Percentiles rank a stretch among this genome's conserved stretches.
phyloP scores from a whole-genome alignment of 2,113 vertebrate species.

The Vulpes vulpes region DNA sequence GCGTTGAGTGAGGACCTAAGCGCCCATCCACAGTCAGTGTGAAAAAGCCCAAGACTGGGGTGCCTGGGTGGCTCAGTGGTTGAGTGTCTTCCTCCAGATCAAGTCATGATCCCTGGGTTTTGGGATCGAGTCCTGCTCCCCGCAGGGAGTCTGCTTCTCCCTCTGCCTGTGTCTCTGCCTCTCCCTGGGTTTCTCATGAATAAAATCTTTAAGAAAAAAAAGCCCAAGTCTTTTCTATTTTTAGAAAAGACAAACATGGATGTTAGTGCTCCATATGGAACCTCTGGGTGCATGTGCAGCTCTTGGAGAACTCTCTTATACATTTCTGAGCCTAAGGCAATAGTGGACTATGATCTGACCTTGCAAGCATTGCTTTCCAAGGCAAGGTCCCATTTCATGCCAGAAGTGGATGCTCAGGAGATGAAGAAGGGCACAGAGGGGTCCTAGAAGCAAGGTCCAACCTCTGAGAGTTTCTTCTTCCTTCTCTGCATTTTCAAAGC shows the following conservation, averaged over 20 bases:
- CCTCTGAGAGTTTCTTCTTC: background rate
- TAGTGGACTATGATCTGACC: background rate
- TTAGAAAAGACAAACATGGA: background rate
- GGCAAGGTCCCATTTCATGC: background rate
- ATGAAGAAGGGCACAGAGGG: background rate
- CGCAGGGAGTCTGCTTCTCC: no score
- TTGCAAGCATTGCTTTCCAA: accelerated
- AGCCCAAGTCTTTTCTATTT: background rate
- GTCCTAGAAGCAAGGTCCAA: background rate
- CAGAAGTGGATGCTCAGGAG: background rate
- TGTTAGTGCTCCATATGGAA: background rate
- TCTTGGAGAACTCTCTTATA: background rate
- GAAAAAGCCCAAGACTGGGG: background rate
- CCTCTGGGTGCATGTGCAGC: accelerated
- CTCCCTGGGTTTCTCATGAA: no score
- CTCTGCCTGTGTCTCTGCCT: no score
- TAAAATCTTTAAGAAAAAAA: background rate
- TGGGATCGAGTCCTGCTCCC: no score
- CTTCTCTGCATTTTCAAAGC: background rate
- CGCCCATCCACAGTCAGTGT: background rate
- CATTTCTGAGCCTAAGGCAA: background rate
- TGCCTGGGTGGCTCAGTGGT: no score
- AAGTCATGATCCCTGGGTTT: no score
- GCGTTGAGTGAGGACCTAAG: background rate
- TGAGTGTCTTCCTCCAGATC: no score